Evolutionary conservation across 2,888 invertebrate species (phyloP), one percentile per base, ranked within the genome.

Genomic region (Zaprionus bogoriensis): DNA sequence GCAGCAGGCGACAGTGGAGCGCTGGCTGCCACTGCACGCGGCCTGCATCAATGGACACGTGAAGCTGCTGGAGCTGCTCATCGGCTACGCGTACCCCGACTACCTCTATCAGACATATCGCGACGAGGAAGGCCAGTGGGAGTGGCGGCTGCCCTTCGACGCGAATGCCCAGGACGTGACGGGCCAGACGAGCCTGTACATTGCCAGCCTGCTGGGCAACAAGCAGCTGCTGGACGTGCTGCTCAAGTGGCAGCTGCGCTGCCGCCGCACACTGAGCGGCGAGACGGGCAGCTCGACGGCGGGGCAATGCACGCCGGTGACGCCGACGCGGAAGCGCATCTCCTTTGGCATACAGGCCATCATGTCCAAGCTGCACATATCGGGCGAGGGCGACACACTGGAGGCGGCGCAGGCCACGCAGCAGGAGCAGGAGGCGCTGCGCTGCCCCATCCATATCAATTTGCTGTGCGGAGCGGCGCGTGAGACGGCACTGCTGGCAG

Each of bases 1-100:
- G 10, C 95, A 95, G 93, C 95, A 95, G 92, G 94, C 95, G 72
- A 98, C 98, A 0, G 97, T 97, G 0, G 98, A 98, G 89, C 94
- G 95, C 80, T 97, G 98, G 96, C 92, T 98, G 65, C 98, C 98
- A 0, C 92, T 98, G 19, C 99, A 99, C 92, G 97, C 98, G 5
- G 97, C 97, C 38, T 95, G 96, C 67, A 96, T 97, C 85, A 96
- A 97, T 82, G 97, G 97, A 0, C 97, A 98, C 90, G 92, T 94
- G 22, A 89, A 93, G 9, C 92, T 98, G 27, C 93, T 98, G 55
- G 95, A 96, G 57, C 91, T 96, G 52, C 92, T 99, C 9, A 93
- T 99, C 9, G 93, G 94, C 78, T 96, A 95, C 89, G 93, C 94
- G 0, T 99, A 98, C 91, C 97, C 98, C 0, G 92, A 94, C 25